Evolutionary conservation across 2,113 vertebrate genomes (phyloP).

Genomic region (Illadopsis cleaveri): DNA sequence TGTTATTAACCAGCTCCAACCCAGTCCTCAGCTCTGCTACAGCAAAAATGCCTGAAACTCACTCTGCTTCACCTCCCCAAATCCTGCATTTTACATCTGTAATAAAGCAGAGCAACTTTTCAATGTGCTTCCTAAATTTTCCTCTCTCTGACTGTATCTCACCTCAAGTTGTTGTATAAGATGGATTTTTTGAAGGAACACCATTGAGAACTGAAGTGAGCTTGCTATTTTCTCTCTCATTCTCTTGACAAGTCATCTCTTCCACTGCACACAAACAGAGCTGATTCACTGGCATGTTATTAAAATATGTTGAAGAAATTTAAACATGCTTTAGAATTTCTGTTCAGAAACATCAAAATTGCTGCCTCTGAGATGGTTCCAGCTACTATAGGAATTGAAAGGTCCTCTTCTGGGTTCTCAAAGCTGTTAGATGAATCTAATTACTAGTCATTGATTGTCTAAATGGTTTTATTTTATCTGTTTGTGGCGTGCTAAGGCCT

Average conservation of each 20-base stretch:
- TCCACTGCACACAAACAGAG: neutral
- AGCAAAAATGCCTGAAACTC: neutral
- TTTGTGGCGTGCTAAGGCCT: neutral
- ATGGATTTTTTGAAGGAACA: neutral
- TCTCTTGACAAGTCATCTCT: conserved; percentile 16
- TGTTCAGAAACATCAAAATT: neutral
- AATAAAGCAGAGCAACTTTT: neutral
- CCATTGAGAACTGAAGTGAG: neutral
- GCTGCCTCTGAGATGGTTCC: neutral
- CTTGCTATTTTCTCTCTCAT: neutral
- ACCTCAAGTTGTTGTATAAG: neutral
- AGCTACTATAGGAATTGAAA: neutral
- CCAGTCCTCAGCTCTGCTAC: neutral
- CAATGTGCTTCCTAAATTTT: neutral
- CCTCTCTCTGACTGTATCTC: neutral
- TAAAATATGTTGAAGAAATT: neutral
- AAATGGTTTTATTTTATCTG: neutral
- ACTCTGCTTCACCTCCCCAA: neutral
- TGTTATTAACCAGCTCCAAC: neutral
- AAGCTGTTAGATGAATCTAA: neutral
- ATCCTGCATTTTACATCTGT: neutral
- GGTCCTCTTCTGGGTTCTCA: neutral
- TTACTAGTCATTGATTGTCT: neutral
- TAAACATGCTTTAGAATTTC: neutral
- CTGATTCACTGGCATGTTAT: conserved; percentile 37